Conservation (phyloP, 2,113 vertebrate species). For the Callocephalon fimbriatum region DNA sequence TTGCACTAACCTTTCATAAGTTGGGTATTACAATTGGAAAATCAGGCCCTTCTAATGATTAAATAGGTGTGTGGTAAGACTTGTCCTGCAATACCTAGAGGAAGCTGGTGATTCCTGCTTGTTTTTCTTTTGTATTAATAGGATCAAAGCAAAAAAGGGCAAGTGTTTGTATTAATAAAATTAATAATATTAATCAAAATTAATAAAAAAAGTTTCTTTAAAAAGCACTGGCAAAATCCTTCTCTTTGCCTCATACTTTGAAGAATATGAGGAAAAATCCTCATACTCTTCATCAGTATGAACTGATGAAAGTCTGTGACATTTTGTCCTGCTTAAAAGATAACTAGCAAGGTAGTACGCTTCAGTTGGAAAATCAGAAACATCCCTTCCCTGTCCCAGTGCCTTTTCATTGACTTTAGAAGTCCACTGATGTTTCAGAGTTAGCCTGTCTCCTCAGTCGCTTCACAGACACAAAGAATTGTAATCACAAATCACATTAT, state of each 20-base stretch:
- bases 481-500: conserved; percentile 50
- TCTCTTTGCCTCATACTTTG: neutral
- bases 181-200: no score
- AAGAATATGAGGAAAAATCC: neutral
- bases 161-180: neutral
- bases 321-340: neutral
- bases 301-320: neutral
- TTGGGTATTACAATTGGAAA: neutral
- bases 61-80: neutral
- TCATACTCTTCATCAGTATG: neutral
- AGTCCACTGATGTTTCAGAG: neutral
- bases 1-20: neutral
- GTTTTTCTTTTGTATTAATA: neutral
- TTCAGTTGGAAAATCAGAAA: neutral
- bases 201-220: neutral
- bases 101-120: neutral
- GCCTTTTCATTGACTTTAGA: neutral
- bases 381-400: neutral
- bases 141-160: neutral
- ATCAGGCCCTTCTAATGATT: fast-evolving
- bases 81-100: neutral
- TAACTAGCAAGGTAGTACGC: neutral
- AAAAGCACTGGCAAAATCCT: neutral
- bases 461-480: conserved; percentile 34
- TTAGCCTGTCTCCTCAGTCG: neutral